A percentile compares a stretch with the other conserved stretches of the same genome.
These are phyloP conservation scores for Sinocyclocheilus rhinocerous DNA, from an alignment of 2,113 vertebrate species.

Conservation along the genomic window DNA sequence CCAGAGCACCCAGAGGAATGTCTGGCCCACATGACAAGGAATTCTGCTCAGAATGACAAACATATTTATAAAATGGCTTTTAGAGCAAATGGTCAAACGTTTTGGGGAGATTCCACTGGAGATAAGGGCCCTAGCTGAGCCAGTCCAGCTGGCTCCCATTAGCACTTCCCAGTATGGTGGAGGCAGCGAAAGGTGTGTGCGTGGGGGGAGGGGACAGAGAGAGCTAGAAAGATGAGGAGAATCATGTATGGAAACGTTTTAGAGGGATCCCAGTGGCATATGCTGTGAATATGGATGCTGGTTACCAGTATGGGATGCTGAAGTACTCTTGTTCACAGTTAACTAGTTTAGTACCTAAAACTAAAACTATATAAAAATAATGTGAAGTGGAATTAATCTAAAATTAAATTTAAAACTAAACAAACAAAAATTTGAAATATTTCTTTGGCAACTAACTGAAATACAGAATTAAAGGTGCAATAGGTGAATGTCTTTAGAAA, in stretches of 20 bases:
- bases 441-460: not conserved
- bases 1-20: slow-evolving; percentile 31
- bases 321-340: no score
- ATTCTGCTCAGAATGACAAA: slow-evolving; percentile 46
- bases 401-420: not conserved
- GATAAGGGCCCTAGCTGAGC: slow-evolving; percentile 56
- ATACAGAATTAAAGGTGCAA: not conserved
- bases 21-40: slow-evolving; percentile 36
- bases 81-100: slow-evolving; percentile 44
- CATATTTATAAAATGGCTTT: slow-evolving; percentile 60
- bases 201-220: slow-evolving; percentile 50
- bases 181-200: slow-evolving; percentile 23
- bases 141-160: slow-evolving; percentile 67
- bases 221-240: slow-evolving; percentile 52
- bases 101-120: slow-evolving; percentile 52
- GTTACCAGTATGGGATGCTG: not conserved
- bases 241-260: slow-evolving; percentile 50
- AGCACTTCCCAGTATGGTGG: slow-evolving; percentile 58
- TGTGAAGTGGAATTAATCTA: no score
- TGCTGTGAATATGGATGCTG: not conserved
- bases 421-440: not conserved
- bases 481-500: no score
- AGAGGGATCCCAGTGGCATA: slow-evolving; percentile 3
- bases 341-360: no score
- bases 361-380: no score